Percentiles rank a stretch among this genome's conserved stretches.
Conservation (phyloP, 2,797 vertebrate genomes). For the Avahi laniger region DNA sequence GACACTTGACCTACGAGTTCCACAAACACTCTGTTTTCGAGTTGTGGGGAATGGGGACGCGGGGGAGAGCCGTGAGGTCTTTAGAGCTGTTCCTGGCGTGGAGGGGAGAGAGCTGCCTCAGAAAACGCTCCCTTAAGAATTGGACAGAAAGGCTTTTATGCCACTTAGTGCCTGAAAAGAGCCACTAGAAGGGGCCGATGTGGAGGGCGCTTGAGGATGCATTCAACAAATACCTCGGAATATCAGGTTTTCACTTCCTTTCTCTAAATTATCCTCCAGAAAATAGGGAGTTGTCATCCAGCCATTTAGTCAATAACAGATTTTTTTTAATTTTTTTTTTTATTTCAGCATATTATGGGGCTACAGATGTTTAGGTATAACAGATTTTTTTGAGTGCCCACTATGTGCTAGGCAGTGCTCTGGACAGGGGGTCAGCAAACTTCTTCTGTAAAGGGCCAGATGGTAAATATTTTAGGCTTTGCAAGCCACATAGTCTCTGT, state of each 20-base stretch:
- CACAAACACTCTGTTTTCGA: constrained; percentile 66
- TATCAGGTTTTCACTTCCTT: background rate
- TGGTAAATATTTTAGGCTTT: constrained; percentile 30
- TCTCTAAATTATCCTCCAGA: background rate
- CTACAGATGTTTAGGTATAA: no score
- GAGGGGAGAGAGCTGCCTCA: constrained; percentile 43
- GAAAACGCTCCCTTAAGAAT: constrained; percentile 47
- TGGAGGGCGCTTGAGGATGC: constrained; percentile 30
- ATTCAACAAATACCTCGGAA: background rate
- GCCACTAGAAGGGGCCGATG: constrained; percentile 66
- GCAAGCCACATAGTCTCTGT: background rate
- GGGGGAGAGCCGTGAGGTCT: constrained; percentile 34
- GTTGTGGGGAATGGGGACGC: constrained; percentile 58
- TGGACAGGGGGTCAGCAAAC: background rate
- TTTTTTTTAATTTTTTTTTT: no score
- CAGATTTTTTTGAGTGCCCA: background rate
- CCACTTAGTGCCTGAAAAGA: constrained; percentile 55
- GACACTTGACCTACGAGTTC: constrained; percentile 58
- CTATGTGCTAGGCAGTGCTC: background rate
- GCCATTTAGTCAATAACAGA: background rate
- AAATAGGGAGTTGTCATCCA: background rate
- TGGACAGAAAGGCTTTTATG: constrained; percentile 48
- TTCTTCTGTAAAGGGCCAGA: background rate
- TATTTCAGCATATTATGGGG: no score
- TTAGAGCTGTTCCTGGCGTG: background rate